Percentiles rank a stretch among this genome's conserved stretches.
These are phyloP conservation scores for Tiliqua scincoides DNA, from an alignment of 2,113 vertebrate species.

Conservation along the genomic window DNA sequence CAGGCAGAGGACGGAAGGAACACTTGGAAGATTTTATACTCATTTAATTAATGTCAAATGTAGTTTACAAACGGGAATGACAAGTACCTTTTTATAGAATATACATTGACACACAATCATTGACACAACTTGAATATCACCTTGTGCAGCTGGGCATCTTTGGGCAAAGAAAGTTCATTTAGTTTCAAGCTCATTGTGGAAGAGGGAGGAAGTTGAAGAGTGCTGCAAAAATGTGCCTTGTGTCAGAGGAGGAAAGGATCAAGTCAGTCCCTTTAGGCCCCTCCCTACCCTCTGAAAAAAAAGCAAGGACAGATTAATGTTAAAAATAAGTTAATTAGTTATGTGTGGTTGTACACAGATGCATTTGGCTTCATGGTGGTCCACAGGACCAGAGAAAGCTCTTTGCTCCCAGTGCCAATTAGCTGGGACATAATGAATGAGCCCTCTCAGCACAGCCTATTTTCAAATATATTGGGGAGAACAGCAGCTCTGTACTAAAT, in stretches of 20 bases:
- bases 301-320: conserved; percentile 69
- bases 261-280: conserved; percentile 18
- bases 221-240: conserved; percentile 28
- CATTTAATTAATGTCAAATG: conserved; percentile 96
- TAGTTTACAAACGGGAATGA: conserved; percentile 96
- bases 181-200: conserved; percentile 55
- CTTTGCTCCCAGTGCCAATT: conserved; percentile 35
- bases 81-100: conserved; percentile 94
- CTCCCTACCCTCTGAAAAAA: conserved; percentile 29
- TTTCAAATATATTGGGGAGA: background rate
- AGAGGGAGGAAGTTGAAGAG: conserved; percentile 16
- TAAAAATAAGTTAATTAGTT: conserved; percentile 85
- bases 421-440: background rate
- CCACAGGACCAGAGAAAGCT: conserved; percentile 38
- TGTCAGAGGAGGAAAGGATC: background rate
- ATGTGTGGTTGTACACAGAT: conserved; percentile 84
- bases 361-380: conserved; percentile 78
- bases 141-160: conserved; percentile 83
- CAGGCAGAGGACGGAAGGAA: background rate
- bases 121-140: conserved; percentile 80
- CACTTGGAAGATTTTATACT: conserved; percentile 78
- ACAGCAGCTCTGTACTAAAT: background rate
- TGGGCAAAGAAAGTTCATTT: conserved; percentile 72
- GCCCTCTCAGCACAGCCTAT: background rate
- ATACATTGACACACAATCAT: conserved; percentile 92